These are phyloP conservation scores for Notothenia rossii DNA, from an alignment of 2,113 vertebrate genomes.

Conservation along the genomic window DNA sequence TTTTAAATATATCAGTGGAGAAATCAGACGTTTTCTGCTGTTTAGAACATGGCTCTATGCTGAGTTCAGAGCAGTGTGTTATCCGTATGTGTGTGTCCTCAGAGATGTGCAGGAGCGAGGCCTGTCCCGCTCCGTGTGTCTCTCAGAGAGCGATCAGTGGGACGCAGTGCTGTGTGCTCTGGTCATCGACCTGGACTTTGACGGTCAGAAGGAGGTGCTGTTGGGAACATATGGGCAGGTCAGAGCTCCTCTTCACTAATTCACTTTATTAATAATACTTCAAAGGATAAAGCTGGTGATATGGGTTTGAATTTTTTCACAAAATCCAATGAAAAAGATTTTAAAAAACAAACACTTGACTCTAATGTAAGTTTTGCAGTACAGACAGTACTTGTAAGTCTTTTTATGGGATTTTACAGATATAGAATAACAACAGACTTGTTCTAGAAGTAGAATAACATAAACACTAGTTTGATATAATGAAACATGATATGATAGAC, in stretches of 20 bases:
- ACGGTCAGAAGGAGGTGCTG: slow-evolving; percentile 86
- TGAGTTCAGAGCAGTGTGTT: background rate
- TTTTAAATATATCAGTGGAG: background rate
- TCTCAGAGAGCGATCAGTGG: slow-evolving; percentile 89
- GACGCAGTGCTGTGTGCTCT: slow-evolving; percentile 90
- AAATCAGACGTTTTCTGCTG: background rate
- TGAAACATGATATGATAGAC: background rate
- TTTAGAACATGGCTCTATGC: background rate
- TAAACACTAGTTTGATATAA: background rate
- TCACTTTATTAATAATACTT: background rate
- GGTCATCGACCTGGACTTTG: slow-evolving; percentile 90
- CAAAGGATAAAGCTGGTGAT: background rate
- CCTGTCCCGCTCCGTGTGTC: slow-evolving; percentile 80
- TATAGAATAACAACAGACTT: too few relatives aligned
- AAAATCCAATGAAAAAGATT: background rate
- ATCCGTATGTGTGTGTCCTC: slow-evolving; percentile 27
- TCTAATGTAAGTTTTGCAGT: too few relatives aligned
- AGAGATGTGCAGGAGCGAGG: slow-evolving; percentile 88
- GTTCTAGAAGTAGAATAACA: background rate
- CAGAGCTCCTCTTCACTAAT: background rate
- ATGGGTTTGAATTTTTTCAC: background rate
- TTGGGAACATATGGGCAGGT: slow-evolving; percentile 89
- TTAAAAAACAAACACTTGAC: too few relatives aligned
- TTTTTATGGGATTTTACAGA: too few relatives aligned
- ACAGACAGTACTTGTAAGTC: too few relatives aligned